These are phyloP conservation scores for Gopherus flavomarginatus DNA, from an alignment of 2,113 vertebrate genomes.

Conservation along the genomic window DNA sequence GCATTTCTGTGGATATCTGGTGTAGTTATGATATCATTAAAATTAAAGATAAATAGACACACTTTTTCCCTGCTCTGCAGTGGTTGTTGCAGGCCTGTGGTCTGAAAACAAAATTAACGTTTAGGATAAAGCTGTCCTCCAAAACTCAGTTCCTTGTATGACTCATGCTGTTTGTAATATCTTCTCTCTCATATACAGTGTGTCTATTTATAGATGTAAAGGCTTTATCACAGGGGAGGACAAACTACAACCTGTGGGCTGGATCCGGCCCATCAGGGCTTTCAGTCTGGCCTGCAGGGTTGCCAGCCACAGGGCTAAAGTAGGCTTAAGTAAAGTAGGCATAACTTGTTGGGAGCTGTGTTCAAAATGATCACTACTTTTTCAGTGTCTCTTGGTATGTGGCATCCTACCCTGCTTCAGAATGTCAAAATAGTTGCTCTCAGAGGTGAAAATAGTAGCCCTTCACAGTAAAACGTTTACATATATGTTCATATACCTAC, in stretches of 20 bases:
- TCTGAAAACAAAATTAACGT: conserved; percentile 4
- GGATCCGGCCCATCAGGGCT: too few species aligned
- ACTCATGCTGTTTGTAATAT: neutral
- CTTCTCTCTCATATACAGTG: neutral
- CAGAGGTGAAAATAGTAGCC: neutral
- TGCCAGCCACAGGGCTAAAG: too few species aligned
- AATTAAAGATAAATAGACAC: neutral
- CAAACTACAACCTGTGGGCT: too few species aligned
- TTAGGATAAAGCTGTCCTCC: neutral
- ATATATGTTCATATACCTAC: neutral
- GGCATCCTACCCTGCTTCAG: neutral
- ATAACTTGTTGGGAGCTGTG: too few species aligned
- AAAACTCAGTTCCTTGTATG: neutral
- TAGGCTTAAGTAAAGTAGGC: too few species aligned
- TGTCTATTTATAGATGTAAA: neutral
- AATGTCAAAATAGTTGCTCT: neutral
- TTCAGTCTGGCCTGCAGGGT: too few species aligned
- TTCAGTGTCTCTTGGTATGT: neutral
- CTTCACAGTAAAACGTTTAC: neutral
- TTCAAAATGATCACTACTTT: too few species aligned
- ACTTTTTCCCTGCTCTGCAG: neutral
- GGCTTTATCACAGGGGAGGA: neutral
- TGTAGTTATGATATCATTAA: neutral
- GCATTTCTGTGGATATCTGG: neutral
- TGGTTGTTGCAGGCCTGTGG: neutral